Conservation (phyloP, 2,888 invertebrate species). For the Habrosyne pyritoides region DNA sequence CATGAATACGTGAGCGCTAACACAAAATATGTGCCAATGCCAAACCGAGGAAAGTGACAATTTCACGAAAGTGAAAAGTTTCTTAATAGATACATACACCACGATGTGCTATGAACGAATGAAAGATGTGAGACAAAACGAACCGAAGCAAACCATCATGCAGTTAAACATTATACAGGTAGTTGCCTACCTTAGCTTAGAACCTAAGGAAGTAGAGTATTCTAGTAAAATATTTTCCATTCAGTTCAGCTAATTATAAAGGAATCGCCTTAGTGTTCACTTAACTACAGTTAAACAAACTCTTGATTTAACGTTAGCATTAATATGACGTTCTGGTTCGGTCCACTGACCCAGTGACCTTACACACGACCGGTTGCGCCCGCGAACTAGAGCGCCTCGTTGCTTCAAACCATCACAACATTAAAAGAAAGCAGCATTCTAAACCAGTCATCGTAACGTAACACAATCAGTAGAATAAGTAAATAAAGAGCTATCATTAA, state of each 20-base stretch:
- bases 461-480: slow-evolving; percentile 18
- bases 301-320: slow-evolving; percentile 1
- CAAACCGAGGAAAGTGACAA: not conserved
- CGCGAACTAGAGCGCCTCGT: slow-evolving; percentile 51
- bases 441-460: slow-evolving; percentile 25
- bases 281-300: too few relatives aligned
- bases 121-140: not conserved
- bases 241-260: too few relatives aligned
- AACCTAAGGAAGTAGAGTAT: too few relatives aligned
- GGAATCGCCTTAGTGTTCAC: too few relatives aligned
- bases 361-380: slow-evolving; percentile 64
- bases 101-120: not conserved
- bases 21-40: not conserved
- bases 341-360: slow-evolving; percentile 77
- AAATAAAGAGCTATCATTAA: slow-evolving; percentile 9
- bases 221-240: too few relatives aligned
- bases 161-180: too few relatives aligned
- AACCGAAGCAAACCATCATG: not conserved
- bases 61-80: not conserved
- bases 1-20: not conserved
- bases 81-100: not conserved
- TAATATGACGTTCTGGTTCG: slow-evolving; percentile 18
- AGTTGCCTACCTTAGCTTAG: too few relatives aligned
- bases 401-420: slow-evolving; percentile 23
- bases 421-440: slow-evolving; percentile 13